Evolutionary conservation across 2,113 vertebrate genomes (phyloP), one percentile per base, ranked within the genome.

Genomic region (Catagonus wagneri): DNA sequence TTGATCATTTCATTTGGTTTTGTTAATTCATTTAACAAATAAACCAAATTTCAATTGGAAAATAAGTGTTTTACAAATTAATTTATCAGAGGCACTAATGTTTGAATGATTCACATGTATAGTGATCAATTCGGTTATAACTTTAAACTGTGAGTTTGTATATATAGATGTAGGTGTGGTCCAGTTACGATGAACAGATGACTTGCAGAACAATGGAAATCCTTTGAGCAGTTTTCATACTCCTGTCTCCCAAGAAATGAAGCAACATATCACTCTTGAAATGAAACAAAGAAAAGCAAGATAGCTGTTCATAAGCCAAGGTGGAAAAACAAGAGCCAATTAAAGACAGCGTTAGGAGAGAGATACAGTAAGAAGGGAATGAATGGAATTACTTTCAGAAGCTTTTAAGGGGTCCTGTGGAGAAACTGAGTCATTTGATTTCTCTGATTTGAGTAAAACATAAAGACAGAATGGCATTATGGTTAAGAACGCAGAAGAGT

Each of bases 401-500:
- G 8, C 39, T 7, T 20, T 95, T 81, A 93, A 79, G 54, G 29
- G 22, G 2, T 22, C 54, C 61, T 16, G 17, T 29, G 50, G 72
- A 93, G 65, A 92, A 94, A 50, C 1, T 6, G 88, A 96, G 36
- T 20, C 54, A 23, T 86, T 74, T 92, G 2, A 78, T 83, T 68
- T 90, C 36, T 85, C 22, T 89, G 34, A 94, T 93, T 79, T 93
- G 52, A 96, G 76, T 25, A 81, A 83, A 86, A 4, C 16, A 39
- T 90, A 60, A 83, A 83, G 32, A 50, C 9, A 52, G 14, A 68
- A 61, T 52, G 10, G 22, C 23, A 19, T 65, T 69, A 65, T 91
- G 44, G 27, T n/a, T 83, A 58, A 97, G 29, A 36, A 79, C 23
- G 69, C n/a, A 34, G 80, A 93, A 39, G 74, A 91, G 29, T 69